Evolutionary conservation across 2,888 invertebrate genomes (phyloP), one percentile per base, ranked within the genome.

Genomic region (Drosophila monieri): DNA sequence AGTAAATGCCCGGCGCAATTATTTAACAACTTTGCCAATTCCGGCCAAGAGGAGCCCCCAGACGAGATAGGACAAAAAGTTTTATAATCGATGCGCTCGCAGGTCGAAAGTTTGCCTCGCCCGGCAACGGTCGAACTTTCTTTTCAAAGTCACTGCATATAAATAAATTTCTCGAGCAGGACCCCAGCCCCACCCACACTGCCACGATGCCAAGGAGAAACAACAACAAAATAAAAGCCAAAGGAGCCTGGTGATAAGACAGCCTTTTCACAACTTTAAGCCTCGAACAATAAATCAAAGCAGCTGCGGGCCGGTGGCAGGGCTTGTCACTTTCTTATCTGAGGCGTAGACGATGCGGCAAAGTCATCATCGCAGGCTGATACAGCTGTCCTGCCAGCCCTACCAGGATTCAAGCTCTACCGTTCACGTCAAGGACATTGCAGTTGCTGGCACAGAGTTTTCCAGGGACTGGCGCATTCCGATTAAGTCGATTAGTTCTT

Each of bases 121-220:
- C 68, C 53, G 59, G 55, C 72, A 65, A 64, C 64, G 70, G 81
- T 73, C 85, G 52, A 86, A 86, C 70, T 85, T 84, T 84, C 78
- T 85, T 81, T 85, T 85, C 87, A 85, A 85, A 85, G 84, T 86
- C 87, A 86, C 74, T 76, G 86, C 76, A 86, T 85, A 85, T 86
- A 85, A 86, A 85, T 85, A 86, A 76, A 86, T 84, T 84, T 79
- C 67, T 51, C 61, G 32, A n/a, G 37, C 5, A 37, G 4, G 30
- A 18, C 57, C 18, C 49, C 23, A 25, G 3, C 4, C 30, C 18
- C 10, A 15, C 15, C 8, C 37, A 18, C 43, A 10, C 15, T 6
- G 2, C 25, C 30, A 18, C 14, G 15, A 30, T 43, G 18, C 18
- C 6, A 10, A n/a, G 32, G 12, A 32, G 5, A 32, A 32, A 35